Conservation (phyloP, 2,888 invertebrate genomes). For the Acanthopleura granulata region DNA sequence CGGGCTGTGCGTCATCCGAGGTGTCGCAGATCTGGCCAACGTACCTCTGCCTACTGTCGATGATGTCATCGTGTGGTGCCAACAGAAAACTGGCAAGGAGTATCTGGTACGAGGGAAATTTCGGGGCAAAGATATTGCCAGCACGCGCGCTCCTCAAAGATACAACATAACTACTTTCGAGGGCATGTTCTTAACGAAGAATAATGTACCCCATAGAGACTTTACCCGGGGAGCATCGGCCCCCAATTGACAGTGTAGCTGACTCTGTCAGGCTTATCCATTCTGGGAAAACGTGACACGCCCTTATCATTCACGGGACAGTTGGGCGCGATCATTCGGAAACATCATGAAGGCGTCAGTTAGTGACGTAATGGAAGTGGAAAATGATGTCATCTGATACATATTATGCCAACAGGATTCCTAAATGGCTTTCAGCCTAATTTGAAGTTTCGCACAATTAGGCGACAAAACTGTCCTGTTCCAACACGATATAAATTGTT, state of each 20-base stretch:
- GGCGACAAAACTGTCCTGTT: too few species aligned
- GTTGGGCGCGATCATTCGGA: too few species aligned
- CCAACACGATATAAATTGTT: too few species aligned
- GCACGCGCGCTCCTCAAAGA: background rate
- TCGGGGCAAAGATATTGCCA: background rate
- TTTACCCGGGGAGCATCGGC: background rate
- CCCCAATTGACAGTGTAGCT: background rate
- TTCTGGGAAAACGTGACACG: too few species aligned
- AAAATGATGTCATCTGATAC: too few species aligned
- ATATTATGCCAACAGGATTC: too few species aligned
- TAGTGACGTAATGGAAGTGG: too few species aligned
- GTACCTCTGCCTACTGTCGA: conserved; percentile 9
- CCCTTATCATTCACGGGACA: too few species aligned
- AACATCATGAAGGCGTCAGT: too few species aligned
- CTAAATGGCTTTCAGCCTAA: too few species aligned
- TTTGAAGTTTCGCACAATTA: too few species aligned
- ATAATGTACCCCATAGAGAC: background rate
- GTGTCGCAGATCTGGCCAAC: background rate
- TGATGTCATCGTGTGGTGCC: conserved; percentile 16
- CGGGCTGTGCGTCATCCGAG: conserved; percentile 3
- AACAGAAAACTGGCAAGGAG: conserved; percentile 11
- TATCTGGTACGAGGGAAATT: background rate
- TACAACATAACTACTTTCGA: conserved; percentile 12
- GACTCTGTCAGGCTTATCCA: too few species aligned
- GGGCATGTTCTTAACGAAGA: conserved; percentile 1